Base-by-base conservation (phyloP, 2,797 vertebrate genomes). In the Rhinoraja longicauda region DNA sequence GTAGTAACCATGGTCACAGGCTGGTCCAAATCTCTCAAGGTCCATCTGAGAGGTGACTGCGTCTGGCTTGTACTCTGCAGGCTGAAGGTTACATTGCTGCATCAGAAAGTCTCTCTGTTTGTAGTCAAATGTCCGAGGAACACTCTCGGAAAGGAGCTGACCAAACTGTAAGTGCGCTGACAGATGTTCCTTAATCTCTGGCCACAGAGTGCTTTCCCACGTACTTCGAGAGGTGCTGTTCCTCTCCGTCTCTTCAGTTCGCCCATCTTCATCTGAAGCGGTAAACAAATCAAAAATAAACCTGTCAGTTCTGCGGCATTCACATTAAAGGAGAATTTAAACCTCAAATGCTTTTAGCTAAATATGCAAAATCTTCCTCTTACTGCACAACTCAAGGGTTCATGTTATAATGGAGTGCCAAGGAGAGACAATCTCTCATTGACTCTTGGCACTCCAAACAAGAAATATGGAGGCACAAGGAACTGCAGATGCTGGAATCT, bases 131-230 rank as follows among this genome's bases (percentile, higher is more conserved):
- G 95, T 97, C 93, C 94, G 96, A 75, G 96, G 95, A 94, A 98
- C 39, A 94, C 97, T 99, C 95, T 98, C 97, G 92, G 95, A 95
- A 93, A 96, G 95, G 94, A 98, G 93, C 24, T 86, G 93, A 53
- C 95, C 95, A 93, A 95, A 96, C 93, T 93, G 75, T 53, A 98
- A 94, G 93, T 97, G 97, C 88, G 96, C 96, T 0, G 94, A 94
- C 94, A 98, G 93, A 29, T 96, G 94, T 82, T 94, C 94, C 73
- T 94, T 97, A 32, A 97, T 96, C 81, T 94, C 93, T 24, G 81
- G 59, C 98, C 98, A 98, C 36, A 96, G 93, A 93, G 94, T 95
- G 95, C 97, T 98, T 94, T 98, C 96, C 98, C 98, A 99, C 0
- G 84, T 96, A 73, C 94, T 93, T 73, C 1, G 76, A 6, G 79